Conservation (phyloP, 2,888 invertebrate genomes). For the Conomelus anceps region DNA sequence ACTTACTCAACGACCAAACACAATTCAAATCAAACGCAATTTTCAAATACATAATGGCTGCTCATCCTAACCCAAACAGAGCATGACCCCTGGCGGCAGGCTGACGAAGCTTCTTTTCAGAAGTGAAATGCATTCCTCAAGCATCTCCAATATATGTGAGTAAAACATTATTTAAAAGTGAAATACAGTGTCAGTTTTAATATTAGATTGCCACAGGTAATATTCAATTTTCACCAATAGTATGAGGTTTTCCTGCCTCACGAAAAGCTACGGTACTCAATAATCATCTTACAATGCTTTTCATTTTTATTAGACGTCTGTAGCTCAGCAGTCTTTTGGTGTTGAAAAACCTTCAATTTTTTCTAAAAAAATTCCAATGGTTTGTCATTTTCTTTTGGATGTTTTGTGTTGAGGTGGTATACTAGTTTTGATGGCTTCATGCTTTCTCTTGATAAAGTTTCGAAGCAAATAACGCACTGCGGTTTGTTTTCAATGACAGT, state of each 20-base stretch:
- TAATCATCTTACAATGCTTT: background rate
- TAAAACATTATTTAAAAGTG: too few species aligned
- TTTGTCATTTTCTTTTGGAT: slow-evolving; percentile 15
- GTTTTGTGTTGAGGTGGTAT: slow-evolving; percentile 14
- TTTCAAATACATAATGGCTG: too few species aligned
- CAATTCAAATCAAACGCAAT: too few species aligned
- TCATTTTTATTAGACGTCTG: background rate
- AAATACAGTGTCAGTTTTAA: too few species aligned
- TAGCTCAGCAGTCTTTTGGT: background rate
- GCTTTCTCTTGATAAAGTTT: slow-evolving; percentile 16
- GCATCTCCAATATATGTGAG: too few species aligned
- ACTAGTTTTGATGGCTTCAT: slow-evolving; percentile 20
- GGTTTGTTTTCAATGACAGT: slow-evolving; percentile 21
- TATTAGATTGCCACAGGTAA: too few species aligned
- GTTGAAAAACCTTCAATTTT: background rate
- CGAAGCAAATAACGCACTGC: slow-evolving; percentile 18
- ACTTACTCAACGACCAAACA: too few species aligned
- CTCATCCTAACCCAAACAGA: too few species aligned
- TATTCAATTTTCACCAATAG: background rate
- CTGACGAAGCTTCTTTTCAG: too few species aligned
- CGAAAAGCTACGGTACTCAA: slow-evolving; percentile 28
- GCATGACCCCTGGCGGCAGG: too few species aligned
- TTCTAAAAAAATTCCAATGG: background rate
- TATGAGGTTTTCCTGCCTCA: background rate
- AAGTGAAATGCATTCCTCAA: too few species aligned